Evolutionary conservation across 53 echinoderm and acorn worm genomes (phyloP), one percentile per base, ranked within the genome.

Genomic region (Zoroaster sp.): DNA sequence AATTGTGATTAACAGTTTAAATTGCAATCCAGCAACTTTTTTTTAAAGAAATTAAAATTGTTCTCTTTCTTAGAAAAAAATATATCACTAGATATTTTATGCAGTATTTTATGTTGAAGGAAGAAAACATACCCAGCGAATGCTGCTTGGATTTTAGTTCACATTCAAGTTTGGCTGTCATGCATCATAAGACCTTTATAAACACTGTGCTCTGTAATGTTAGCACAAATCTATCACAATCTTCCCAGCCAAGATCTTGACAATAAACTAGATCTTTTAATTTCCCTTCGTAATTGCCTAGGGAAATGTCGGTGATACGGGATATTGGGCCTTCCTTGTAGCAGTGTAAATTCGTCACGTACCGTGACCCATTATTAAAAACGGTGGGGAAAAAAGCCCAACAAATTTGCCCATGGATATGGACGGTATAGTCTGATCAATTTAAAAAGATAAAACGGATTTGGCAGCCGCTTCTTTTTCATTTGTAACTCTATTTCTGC

Each of bases 211-310:
- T 0, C 9, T 59, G 63, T 28, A 21, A 28, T 9, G 28, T 28
- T 4, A 28, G 28, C 21, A 28, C 11, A 9, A 25, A 59, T 28
- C 63, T 28, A 25, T 54, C 23, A 25, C 23, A 59, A 25, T 21
- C 30, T 59, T 25, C 47, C 14, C 46, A 33, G 47, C 18, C 33
- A 54, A 78, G 78, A 78, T 35, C 59, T 37, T 37, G 46, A 82
- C 68, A 82, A 82, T 67, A 82, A 42, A 25, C 69, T 40, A n/a
- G 41, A 28, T 82, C 25, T 66, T 67, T 82, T 82, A 67, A 82
- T 67, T 82, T 82, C 68, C 82, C 42, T 66, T 38, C 34, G 15
- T 66, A 67, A 67, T 30, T 23, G 82, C 82, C 82, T 15, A 1
- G 41, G 82, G 82, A 67, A 44, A 40, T 67, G 14, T 13, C 68